Evolutionary conservation across 1,140 invertebrate genomes (phyloP).

Genomic region (Diorhabda elongata): DNA sequence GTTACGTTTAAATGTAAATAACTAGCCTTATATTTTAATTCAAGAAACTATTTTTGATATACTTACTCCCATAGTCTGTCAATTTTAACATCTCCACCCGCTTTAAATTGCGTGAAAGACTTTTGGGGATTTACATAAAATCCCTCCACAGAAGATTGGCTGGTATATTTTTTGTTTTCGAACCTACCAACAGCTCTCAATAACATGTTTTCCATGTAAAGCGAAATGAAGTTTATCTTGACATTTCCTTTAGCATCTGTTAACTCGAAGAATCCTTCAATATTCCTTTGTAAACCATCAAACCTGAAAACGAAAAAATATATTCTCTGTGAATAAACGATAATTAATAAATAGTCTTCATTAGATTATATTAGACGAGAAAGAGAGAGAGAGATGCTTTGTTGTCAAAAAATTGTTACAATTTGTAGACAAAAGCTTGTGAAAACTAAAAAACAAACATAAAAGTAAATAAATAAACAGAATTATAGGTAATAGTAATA

Average conservation of each 20-base stretch:
- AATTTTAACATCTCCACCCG: slow-evolving; percentile 53
- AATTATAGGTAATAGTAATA: too few relatives aligned
- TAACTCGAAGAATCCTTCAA: slow-evolving; percentile 27
- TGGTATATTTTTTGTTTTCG: slow-evolving; percentile 34
- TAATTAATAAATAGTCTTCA: too few relatives aligned
- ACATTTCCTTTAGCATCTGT: slow-evolving; percentile 34
- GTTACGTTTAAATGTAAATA: too few relatives aligned
- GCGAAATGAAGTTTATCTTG: slow-evolving; percentile 37
- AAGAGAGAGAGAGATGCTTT: too few relatives aligned
- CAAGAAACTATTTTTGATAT: neutral
- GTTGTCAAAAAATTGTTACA: too few relatives aligned
- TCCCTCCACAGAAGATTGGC: slow-evolving; percentile 37
- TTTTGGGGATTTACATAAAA: slow-evolving; percentile 53
- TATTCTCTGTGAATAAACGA: neutral
- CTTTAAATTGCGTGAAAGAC: slow-evolving; percentile 48
- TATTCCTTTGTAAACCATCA: slow-evolving; percentile 17
- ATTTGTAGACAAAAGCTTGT: too few relatives aligned
- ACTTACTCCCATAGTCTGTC: slow-evolving; percentile 52
- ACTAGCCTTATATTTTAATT: too few relatives aligned
- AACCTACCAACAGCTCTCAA: slow-evolving; percentile 45
- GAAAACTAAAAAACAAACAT: too few relatives aligned
- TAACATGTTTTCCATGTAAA: slow-evolving; percentile 49
- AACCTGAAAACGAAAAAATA: neutral
- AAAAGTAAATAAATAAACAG: too few relatives aligned
- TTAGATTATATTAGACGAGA: too few relatives aligned